Conservation (phyloP, 2,888 invertebrate species). For the Neoascia interrupta region DNA sequence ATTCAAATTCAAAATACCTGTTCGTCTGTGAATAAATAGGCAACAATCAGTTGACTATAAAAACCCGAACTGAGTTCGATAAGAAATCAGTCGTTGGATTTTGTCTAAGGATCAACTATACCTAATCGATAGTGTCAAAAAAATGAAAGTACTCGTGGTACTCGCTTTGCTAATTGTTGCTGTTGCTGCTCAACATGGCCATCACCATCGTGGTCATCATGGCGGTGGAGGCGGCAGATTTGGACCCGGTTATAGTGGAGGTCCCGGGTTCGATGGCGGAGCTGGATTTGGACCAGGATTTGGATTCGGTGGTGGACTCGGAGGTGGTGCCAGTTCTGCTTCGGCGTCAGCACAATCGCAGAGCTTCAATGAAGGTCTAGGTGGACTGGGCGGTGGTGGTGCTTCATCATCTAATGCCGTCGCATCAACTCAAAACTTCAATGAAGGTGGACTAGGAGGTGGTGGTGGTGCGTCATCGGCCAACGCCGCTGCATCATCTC, state of each 20-base stretch:
- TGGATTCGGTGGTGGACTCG: not conserved
- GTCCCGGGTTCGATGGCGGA: slow-evolving; percentile 11
- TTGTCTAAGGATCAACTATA: not conserved
- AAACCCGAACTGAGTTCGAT: too few relatives aligned
- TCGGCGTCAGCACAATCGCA: slow-evolving; percentile 23
- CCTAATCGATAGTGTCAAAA: not conserved
- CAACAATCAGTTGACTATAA: too few relatives aligned
- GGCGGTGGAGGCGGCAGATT: not conserved
- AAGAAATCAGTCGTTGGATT: slow-evolving; percentile 12
- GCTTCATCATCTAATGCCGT: not conserved
- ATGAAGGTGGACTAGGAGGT: slow-evolving; percentile 8
- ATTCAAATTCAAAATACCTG: too few relatives aligned
- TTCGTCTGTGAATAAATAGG: too few relatives aligned
- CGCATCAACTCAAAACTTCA: slow-evolving; percentile 1
- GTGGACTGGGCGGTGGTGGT: slow-evolving; percentile 13
- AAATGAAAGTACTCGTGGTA: slow-evolving; percentile 75
- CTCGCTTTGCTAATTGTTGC: slow-evolving; percentile 74
- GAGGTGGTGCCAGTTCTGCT: slow-evolving; percentile 12
- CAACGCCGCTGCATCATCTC: slow-evolving; percentile 11
- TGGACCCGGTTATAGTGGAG: too few relatives aligned
- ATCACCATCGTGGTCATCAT: not conserved
- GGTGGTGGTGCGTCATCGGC: slow-evolving; percentile 17
- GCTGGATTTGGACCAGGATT: slow-evolving; percentile 2
- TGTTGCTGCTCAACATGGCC: slow-evolving; percentile 71
- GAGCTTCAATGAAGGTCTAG: too few relatives aligned